phyloP scores from a whole-genome alignment of 2,888 invertebrate species.

The Drosophila nigritarsus region DNA sequence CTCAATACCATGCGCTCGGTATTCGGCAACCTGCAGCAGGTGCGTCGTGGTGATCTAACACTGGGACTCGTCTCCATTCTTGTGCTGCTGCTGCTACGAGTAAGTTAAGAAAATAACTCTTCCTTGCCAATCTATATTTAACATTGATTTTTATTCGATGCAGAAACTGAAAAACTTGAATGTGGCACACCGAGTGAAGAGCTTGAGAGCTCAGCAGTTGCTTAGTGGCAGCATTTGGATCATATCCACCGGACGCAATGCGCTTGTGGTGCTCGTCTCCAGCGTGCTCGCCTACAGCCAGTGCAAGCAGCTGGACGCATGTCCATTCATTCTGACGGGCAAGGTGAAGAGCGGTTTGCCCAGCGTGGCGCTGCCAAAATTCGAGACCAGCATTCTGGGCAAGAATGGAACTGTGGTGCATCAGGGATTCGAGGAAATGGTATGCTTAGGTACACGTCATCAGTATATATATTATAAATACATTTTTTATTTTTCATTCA shows the following conservation, averaged over 20 bases:
- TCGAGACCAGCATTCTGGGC: conserved; percentile 86
- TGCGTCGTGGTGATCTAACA: conserved; percentile 89
- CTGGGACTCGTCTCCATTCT: conserved; percentile 91
- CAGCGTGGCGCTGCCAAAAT: conserved; percentile 89
- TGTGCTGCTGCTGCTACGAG: conserved; percentile 90
- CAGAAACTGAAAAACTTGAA: conserved; percentile 78
- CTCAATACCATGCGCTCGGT: conserved; percentile 91
- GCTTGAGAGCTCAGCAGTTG: conserved; percentile 78
- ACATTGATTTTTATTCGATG: neutral
- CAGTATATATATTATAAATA: neutral
- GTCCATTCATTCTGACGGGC: conserved; percentile 91
- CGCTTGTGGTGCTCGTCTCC: conserved; percentile 89
- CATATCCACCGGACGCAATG: conserved; percentile 93
- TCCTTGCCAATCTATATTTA: neutral
- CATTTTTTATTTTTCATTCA: conserved; percentile 15
- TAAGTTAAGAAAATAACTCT: conserved; percentile 85
- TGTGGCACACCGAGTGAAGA: conserved; percentile 49
- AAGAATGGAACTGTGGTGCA: conserved; percentile 76
- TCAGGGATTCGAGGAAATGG: conserved; percentile 82
- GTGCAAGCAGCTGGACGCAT: conserved; percentile 65
- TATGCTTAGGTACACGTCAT: conserved; percentile 20
- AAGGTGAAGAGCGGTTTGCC: conserved; percentile 90
- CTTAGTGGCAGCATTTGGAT: conserved; percentile 90
- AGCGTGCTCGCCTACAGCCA: conserved; percentile 89
- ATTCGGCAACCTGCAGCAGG: conserved; percentile 88